A percentile compares a stretch with the other conserved stretches of the same genome.
Conservation (phyloP, 2,797 vertebrate species). For the Acrocephalus scirpaceus region DNA sequence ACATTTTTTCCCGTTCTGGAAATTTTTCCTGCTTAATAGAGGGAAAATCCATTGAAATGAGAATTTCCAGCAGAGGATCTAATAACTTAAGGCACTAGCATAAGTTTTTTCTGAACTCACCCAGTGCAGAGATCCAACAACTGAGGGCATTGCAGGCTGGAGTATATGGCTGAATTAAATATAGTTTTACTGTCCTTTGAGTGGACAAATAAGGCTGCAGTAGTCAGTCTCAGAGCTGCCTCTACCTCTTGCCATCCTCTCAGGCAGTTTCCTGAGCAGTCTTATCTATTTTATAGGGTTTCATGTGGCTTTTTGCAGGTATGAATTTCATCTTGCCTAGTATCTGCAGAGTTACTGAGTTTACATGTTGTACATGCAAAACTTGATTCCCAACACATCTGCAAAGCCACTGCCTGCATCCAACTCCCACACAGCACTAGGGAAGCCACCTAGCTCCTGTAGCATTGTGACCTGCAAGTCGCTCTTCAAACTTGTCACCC, state of each 20-base stretch:
- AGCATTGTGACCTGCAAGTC: not conserved
- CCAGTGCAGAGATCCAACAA: not conserved
- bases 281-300: not conserved
- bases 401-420: not conserved
- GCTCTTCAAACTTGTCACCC: not conserved
- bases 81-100: not conserved
- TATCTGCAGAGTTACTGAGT: not conserved
- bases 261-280: not conserved
- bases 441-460: not conserved
- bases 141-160: not conserved
- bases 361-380: not conserved
- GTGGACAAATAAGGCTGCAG: not conserved
- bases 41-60: not conserved
- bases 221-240: not conserved
- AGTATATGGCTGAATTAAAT: not conserved
- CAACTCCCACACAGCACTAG: rapidly evolving
- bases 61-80: not conserved
- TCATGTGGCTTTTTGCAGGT: not conserved
- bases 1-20: not conserved
- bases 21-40: not conserved
- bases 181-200: not conserved
- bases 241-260: not conserved
- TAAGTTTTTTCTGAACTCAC: not conserved
- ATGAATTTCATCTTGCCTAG: not conserved
- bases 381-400: not conserved